Percentiles rank a stretch among this genome's conserved stretches.
Conservation (phyloP, 64 coral and sea anemone genomes). For the Montipora capricornis region DNA sequence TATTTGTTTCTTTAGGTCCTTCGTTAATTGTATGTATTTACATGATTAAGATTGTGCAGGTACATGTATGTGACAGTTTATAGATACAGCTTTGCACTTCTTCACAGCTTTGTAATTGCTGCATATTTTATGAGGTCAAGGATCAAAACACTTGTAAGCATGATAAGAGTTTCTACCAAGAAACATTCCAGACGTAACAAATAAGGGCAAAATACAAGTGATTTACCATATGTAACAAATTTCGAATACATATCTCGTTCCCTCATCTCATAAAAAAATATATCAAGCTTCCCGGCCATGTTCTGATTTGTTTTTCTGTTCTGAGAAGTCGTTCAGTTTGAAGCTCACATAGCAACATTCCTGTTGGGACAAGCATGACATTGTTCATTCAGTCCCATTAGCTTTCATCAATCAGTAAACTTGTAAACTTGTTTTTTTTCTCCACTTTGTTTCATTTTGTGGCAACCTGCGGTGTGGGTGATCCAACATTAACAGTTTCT, state of each 20-base stretch:
- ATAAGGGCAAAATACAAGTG: slow-evolving; percentile 19
- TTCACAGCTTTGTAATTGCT: neutral
- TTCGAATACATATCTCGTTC: neutral
- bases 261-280: no score
- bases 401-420: slow-evolving; percentile 5
- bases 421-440: neutral
- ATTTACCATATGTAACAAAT: slow-evolving; percentile 21
- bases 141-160: neutral
- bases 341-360: neutral
- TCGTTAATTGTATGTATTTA: no score
- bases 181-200: slow-evolving; percentile 20
- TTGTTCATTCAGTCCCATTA: neutral
- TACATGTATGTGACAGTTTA: neutral
- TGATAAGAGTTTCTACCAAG: neutral
- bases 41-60: no score
- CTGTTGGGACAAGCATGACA: neutral
- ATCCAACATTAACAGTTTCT: neutral
- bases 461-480: neutral
- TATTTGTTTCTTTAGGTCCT: no score
- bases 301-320: neutral
- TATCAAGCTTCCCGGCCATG: no score
- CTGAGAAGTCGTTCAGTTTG: neutral
- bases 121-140: neutral
- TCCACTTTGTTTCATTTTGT: neutral
- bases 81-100: neutral